These are phyloP conservation scores for Misgurnus anguillicaudatus DNA, from an alignment of 2,113 vertebrate species.

Conservation along the genomic window DNA sequence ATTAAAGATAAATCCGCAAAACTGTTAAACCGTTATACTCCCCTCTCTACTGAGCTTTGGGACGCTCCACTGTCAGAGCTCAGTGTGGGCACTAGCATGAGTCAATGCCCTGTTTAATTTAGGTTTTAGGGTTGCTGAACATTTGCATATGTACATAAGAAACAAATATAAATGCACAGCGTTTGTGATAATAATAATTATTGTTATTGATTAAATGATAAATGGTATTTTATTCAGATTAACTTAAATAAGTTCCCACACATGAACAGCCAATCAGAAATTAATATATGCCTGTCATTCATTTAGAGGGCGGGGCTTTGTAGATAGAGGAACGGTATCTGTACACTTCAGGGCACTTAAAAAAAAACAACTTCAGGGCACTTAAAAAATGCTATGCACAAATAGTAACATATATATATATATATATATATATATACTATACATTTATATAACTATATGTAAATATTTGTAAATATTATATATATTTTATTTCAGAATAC, in stretches of 20 bases:
- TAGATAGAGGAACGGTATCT: background rate
- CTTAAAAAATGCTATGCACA: too few relatives aligned
- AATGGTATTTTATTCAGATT: too few relatives aligned
- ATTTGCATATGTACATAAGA: background rate
- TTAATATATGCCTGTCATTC: background rate
- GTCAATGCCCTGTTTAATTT: background rate
- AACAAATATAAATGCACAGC: too few relatives aligned
- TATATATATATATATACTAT: too few relatives aligned
- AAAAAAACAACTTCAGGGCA: too few relatives aligned
- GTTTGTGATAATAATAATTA: too few relatives aligned
- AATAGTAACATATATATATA: too few relatives aligned
- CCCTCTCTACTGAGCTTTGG: constrained; percentile 24
- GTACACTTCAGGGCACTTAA: too few relatives aligned
- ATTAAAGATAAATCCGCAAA: background rate
- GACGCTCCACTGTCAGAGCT: constrained; percentile 35
- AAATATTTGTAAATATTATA: too few relatives aligned
- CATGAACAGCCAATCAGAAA: background rate
- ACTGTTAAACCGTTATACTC: rapidly evolving
- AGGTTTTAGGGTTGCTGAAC: background rate
- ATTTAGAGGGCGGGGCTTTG: background rate
- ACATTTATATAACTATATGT: too few relatives aligned
- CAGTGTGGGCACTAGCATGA: constrained; percentile 32
- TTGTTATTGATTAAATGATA: background rate
- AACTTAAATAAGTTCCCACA: too few relatives aligned
- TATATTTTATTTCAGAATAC: too few relatives aligned